Conservation (phyloP, 1,140 invertebrate species). For the Maconellicoccus hirsutus region DNA sequence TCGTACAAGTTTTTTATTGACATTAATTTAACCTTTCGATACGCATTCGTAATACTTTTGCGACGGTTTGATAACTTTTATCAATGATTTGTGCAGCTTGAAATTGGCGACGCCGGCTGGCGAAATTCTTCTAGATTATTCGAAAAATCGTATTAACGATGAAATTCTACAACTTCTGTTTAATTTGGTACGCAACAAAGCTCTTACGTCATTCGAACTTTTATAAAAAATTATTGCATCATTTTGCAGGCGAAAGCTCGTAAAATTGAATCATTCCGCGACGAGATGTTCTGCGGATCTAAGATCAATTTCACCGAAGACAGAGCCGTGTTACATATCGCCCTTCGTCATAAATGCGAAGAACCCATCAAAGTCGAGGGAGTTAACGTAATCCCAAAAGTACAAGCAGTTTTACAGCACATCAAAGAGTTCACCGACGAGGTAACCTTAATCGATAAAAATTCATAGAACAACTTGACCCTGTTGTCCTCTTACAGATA, state of each 20-base stretch:
- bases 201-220: not conserved
- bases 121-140: conserved; percentile 85
- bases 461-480: conserved; percentile 23
- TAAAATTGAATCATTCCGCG: conserved; percentile 69
- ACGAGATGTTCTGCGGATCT: conserved; percentile 88
- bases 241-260: conserved; percentile 57
- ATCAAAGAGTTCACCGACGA: conserved; percentile 87
- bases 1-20: not conserved
- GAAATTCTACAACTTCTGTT: conserved; percentile 62
- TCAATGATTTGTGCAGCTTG: conserved; percentile 45
- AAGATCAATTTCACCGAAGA: conserved; percentile 98
- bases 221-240: not conserved
- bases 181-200: conserved; percentile 48
- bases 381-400: conserved; percentile 86
- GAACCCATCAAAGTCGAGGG: conserved; percentile 71
- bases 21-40: conserved; percentile 21
- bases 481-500: conserved; percentile 37
- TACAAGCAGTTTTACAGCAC: conserved; percentile 81
- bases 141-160: conserved; percentile 86
- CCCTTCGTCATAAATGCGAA: conserved; percentile 76
- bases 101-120: conserved; percentile 68
- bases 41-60: conserved; percentile 27
- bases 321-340: conserved; percentile 87
- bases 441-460: conserved; percentile 38
- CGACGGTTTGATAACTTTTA: too few relatives aligned